Percentiles rank a stretch among this genome's conserved stretches.
Conservation (phyloP, 2,888 invertebrate species). For the Xanthia togata region DNA sequence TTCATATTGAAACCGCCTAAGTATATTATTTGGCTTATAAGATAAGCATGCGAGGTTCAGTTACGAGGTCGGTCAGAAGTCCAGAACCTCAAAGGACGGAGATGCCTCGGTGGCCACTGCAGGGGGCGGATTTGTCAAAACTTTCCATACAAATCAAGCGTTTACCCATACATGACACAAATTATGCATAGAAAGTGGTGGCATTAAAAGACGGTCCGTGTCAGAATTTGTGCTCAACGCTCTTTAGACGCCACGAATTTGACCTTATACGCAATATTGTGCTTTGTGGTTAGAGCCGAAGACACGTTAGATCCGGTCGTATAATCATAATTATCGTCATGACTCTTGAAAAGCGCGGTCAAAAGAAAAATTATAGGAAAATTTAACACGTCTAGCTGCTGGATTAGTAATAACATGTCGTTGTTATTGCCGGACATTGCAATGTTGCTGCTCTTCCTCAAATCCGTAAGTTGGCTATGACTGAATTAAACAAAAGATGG, state of each 20-base stretch:
- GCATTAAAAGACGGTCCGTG: neutral
- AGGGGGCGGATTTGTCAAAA: neutral
- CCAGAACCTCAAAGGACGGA: neutral
- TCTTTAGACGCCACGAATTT: neutral
- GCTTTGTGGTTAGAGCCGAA: too few relatives aligned
- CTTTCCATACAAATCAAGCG: too few relatives aligned
- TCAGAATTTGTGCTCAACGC: neutral
- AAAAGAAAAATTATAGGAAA: neutral
- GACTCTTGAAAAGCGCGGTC: neutral
- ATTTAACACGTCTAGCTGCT: too few relatives aligned
- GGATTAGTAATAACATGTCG: neutral
- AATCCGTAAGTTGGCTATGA: too few relatives aligned
- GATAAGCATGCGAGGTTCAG: neutral
- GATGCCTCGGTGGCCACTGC: neutral
- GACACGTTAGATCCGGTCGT: neutral
- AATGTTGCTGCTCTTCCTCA: too few relatives aligned
- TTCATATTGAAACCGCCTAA: constrained; percentile 23
- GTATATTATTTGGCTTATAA: neutral
- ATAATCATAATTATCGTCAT: neutral
- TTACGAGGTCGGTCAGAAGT: neutral
- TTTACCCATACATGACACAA: neutral
- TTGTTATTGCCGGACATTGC: neutral
- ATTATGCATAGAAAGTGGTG: neutral
- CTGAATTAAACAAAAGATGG: neutral
- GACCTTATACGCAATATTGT: too few relatives aligned